A percentile compares a stretch with the other conserved stretches of the same genome.
phyloP scores from a whole-genome alignment of 2,113 vertebrate genomes.

The Pseudopodoces humilis region DNA sequence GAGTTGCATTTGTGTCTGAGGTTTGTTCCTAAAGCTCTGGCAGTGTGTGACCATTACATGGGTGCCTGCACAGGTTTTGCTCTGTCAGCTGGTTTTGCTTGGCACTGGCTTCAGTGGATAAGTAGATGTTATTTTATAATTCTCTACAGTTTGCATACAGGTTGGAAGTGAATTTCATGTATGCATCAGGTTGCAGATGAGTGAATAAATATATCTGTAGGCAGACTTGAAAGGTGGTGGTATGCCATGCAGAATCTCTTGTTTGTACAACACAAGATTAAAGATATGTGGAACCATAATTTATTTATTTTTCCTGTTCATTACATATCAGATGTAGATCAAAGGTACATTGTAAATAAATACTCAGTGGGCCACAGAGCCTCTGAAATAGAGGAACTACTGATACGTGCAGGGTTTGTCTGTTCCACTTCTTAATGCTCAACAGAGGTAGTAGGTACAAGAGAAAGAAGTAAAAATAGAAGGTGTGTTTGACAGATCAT shows the following conservation, averaged over 20 bases:
- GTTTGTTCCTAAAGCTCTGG: background rate
- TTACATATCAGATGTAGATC: background rate
- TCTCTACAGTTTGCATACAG: background rate
- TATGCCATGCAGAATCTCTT: background rate
- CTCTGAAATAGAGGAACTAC: background rate
- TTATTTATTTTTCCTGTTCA: background rate
- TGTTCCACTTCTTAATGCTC: background rate
- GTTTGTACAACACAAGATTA: background rate
- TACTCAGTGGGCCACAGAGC: background rate
- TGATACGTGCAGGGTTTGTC: background rate
- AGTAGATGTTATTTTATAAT: background rate
- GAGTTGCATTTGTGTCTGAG: background rate
- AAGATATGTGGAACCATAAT: background rate
- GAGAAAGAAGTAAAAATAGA: background rate
- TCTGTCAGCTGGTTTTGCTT: background rate
- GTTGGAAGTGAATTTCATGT: background rate
- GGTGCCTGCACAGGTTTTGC: background rate
- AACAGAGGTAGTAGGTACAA: background rate
- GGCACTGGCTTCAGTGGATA: background rate
- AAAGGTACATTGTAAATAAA: background rate
- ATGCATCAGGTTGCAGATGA: background rate
- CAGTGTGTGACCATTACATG: background rate
- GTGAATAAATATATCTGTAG: fast-evolving
- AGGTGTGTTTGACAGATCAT: background rate
- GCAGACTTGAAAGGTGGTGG: background rate